phyloP scores from a whole-genome alignment of 2,888 invertebrate genomes.

The Pristionchus fissidentatus region DNA sequence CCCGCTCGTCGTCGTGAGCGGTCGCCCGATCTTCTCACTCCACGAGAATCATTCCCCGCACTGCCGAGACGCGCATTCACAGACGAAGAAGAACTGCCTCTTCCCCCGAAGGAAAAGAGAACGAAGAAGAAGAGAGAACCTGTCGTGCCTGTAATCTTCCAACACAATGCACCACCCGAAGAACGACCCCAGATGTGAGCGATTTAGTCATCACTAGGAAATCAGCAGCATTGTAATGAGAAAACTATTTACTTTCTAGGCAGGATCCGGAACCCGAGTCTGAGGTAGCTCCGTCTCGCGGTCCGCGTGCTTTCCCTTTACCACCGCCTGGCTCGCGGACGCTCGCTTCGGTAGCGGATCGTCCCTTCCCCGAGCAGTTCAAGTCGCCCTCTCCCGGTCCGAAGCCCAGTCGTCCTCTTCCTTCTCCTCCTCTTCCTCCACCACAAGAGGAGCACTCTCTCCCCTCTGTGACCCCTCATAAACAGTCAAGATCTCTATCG shows the following conservation, averaged over 20 bases:
- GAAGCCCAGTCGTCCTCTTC: background rate
- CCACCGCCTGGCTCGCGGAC: slow-evolving; percentile 18
- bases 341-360: background rate
- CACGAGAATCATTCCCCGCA: slow-evolving; percentile 15
- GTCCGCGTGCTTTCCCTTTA: slow-evolving; percentile 42
- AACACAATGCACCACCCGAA: slow-evolving; percentile 36
- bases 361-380: slow-evolving; percentile 28
- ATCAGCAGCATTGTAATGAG: background rate
- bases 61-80: background rate
- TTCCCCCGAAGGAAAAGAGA: background rate
- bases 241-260: background rate
- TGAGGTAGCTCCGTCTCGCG: slow-evolving; percentile 46
- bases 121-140: slow-evolving; percentile 17
- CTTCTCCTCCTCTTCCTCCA: background rate
- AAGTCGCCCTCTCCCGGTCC: background rate
- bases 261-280: slow-evolving; percentile 54
- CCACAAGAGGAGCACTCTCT: background rate
- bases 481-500: background rate
- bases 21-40: background rate
- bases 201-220: background rate
- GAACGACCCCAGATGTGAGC: background rate
- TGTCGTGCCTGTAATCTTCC: background rate
- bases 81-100: background rate
- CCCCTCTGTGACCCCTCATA: background rate
- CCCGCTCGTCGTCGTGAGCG: background rate